These are phyloP conservation scores for Drosophila guanche DNA, from an alignment of 1,140 invertebrate species.

Conservation along the genomic window DNA sequence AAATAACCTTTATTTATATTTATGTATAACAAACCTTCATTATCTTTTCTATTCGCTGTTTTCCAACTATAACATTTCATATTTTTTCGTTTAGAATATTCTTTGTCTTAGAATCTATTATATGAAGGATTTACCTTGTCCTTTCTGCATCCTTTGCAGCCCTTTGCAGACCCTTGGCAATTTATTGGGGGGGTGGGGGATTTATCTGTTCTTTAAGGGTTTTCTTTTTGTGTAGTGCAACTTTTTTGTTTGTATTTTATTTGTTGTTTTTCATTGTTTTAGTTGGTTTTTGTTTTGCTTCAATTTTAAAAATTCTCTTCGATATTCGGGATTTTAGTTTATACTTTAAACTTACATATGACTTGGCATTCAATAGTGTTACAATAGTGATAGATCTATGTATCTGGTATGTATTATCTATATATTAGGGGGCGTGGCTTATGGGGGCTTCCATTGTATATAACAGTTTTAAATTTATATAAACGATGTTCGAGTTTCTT, in stretches of 20 bases:
- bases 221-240: slow-evolving; percentile 29
- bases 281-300: slow-evolving; percentile 32
- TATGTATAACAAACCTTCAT: slow-evolving; percentile 9
- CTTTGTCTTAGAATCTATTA: slow-evolving; percentile 16
- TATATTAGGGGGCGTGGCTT: slow-evolving; percentile 9
- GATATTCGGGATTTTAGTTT: slow-evolving; percentile 56
- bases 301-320: slow-evolving; percentile 48
- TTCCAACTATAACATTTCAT: slow-evolving; percentile 38
- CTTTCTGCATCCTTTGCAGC: slow-evolving; percentile 6
- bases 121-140: not conserved
- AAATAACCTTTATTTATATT: slow-evolving; percentile 9
- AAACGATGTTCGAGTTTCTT: slow-evolving; percentile 45
- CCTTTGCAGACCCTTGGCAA: slow-evolving; percentile 25
- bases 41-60: slow-evolving; percentile 9
- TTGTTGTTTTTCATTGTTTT: slow-evolving; percentile 34
- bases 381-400: slow-evolving; percentile 6
- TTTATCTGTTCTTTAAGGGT: slow-evolving; percentile 2
- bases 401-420: slow-evolving; percentile 17
- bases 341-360: slow-evolving; percentile 50
- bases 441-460: slow-evolving; percentile 1
- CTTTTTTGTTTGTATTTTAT: slow-evolving; percentile 28
- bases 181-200: slow-evolving; percentile 13
- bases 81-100: slow-evolving; percentile 43
- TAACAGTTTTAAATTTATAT: slow-evolving; percentile 47
- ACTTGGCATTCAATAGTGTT: slow-evolving; percentile 51